A percentile compares a stretch with the other conserved stretches of the same genome.
Evolutionary conservation across 2,888 invertebrate genomes (phyloP).

Genomic region (Cerceris ruficornis): DNA sequence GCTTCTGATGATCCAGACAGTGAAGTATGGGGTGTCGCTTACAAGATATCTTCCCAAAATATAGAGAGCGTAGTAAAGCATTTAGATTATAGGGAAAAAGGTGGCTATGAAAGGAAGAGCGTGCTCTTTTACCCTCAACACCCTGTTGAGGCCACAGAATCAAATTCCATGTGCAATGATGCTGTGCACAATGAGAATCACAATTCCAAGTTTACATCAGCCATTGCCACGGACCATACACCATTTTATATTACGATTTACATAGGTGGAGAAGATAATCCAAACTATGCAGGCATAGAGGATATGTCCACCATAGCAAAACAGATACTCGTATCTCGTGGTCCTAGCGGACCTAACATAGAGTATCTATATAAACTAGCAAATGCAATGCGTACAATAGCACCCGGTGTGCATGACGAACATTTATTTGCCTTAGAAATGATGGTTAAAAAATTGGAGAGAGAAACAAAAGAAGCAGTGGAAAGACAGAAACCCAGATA

Average conservation of each 20-base stretch:
- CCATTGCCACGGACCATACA: constrained; percentile 70
- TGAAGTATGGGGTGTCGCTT: constrained; percentile 95
- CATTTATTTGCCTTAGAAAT: constrained; percentile 90
- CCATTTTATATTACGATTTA: constrained; percentile 90
- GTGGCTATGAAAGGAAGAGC: constrained; percentile 91
- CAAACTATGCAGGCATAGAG: constrained; percentile 90
- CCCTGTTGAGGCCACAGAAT: constrained; percentile 63
- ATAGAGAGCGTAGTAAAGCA: constrained; percentile 88
- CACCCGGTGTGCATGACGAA: constrained; percentile 88
- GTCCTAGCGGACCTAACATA: constrained; percentile 94
- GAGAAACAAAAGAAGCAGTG: constrained; percentile 30
- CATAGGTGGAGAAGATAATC: constrained; percentile 91
- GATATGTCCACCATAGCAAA: constrained; percentile 89
- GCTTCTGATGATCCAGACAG: constrained; percentile 85
- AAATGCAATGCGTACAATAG: constrained; percentile 88
- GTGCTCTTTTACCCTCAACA: constrained; percentile 88
- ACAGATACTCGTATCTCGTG: constrained; percentile 88
- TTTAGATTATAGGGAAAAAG: constrained; percentile 95
- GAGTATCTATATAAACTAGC: constrained; percentile 96
- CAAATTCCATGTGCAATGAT: constrained; percentile 46
- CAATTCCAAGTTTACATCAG: constrained; percentile 2
- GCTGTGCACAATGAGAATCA: constrained; percentile 1
- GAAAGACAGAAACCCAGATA: constrained; percentile 12
- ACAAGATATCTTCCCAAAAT: constrained; percentile 89
- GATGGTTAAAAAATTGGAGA: constrained; percentile 82